Evolutionary conservation across 2,888 invertebrate genomes (phyloP), one percentile per base, ranked within the genome.

Genomic region (Chouioia cunea): DNA sequence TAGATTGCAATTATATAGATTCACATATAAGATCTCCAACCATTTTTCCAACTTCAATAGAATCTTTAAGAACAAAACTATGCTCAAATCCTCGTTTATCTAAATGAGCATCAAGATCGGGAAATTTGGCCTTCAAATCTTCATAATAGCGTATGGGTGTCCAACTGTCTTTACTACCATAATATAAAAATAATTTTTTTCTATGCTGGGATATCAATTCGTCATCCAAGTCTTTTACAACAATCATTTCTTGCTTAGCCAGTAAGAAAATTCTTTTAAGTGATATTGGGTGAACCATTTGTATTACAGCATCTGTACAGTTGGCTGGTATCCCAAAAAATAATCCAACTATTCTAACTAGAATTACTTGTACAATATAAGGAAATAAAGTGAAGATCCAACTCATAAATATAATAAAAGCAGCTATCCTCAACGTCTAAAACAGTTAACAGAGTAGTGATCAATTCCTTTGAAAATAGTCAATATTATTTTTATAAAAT

Each of bases 121-220:
- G 92, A 81, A 91, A 88, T 67, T 86, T 86, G 20, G 84, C 77
- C 74, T 88, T 89, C 69, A 97, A 85, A 73, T 92, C 90, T 27
- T 91, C 86, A 81, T 90, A 94, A 81, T 92, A 94, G 50, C 87
- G 84, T 0, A 90, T 78, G 0, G 97, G 97, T 62, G 91, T 93
- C 97, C 97, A 98, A 8, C 90, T 89, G 85, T 98, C 97, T 3
- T 82, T 88, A 4, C 87, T 86, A 12, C 94, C 93, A 83, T 96
- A 97, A 81, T 94, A 93, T 58, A 97, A 89, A 81, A 91, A 92
- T 2, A 96, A 86, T 78, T 90, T 90, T 15, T 89, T 83, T n/a
- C 88, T 77, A 81, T 92, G 87, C 27, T 86, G 83, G 18, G 86
- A 81, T 54, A 97, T 86, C 54, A 89, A 84, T 6, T 89, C 87